Conservation (phyloP, 2,113 vertebrate species). For the Salvelinus sp. region DNA sequence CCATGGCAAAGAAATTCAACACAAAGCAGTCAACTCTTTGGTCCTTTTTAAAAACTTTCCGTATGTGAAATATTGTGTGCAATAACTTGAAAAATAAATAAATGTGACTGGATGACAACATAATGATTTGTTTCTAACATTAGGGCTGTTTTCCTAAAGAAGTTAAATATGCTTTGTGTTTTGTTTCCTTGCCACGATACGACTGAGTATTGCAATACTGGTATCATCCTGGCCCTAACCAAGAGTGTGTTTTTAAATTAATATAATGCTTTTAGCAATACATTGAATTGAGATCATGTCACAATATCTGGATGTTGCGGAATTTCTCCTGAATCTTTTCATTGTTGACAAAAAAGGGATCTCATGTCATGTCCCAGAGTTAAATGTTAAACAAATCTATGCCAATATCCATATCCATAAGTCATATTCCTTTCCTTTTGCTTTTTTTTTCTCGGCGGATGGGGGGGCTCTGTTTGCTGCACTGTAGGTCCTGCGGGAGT, state of each 20-base stretch:
- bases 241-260: not conserved
- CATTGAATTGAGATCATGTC: not conserved
- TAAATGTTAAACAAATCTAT: not conserved
- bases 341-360: not conserved
- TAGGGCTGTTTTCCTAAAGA: too few relatives aligned
- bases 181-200: too few relatives aligned
- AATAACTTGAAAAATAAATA: too few relatives aligned
- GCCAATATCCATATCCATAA: constrained; percentile 36
- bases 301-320: not conserved
- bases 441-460: constrained; percentile 13
- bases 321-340: not conserved
- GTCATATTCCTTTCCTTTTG: constrained; percentile 24
- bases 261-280: not conserved
- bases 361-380: not conserved
- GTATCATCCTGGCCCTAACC: too few relatives aligned
- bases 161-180: too few relatives aligned
- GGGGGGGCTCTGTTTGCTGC: constrained; percentile 15
- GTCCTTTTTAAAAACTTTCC: too few relatives aligned
- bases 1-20: too few relatives aligned
- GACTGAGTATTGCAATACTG: too few relatives aligned
- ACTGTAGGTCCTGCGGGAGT: constrained; percentile 91
- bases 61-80: too few relatives aligned
- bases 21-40: too few relatives aligned
- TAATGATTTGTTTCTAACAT: too few relatives aligned
- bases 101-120: too few relatives aligned